Conservation (phyloP, 2,113 vertebrate genomes). For the Corythoichthys haematopterus region DNA sequence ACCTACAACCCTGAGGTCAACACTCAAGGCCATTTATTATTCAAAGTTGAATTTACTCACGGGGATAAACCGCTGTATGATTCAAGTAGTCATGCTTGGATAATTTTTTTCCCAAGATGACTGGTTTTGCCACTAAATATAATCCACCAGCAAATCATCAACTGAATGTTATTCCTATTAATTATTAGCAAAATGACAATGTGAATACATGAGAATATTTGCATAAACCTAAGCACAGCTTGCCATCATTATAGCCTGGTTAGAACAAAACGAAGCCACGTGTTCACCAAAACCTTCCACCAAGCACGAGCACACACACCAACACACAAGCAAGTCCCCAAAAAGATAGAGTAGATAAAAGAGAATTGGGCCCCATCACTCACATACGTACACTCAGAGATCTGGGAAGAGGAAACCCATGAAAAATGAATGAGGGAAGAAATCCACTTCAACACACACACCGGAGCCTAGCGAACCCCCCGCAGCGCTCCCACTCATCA, state of each 20-base stretch:
- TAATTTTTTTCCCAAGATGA: slow-evolving; percentile 22
- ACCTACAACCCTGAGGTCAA: slow-evolving; percentile 30
- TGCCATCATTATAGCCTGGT: slow-evolving; percentile 31
- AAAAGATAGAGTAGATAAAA: slow-evolving; percentile 70
- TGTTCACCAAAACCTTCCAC: slow-evolving; percentile 8
- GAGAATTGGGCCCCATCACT: slow-evolving; percentile 56
- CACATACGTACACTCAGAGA: slow-evolving; percentile 62
- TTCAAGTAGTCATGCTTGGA: slow-evolving; percentile 3
- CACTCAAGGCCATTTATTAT: slow-evolving; percentile 42
- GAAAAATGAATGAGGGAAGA: slow-evolving; percentile 77
- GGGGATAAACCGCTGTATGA: slow-evolving; percentile 21
- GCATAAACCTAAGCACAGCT: slow-evolving; percentile 3
- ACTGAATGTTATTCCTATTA: not conserved
- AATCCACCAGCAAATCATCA: not conserved
- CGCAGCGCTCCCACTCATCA: slow-evolving; percentile 60
- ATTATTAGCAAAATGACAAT: slow-evolving; percentile 15
- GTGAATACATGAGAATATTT: slow-evolving; percentile 20
- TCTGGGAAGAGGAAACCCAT: slow-evolving; percentile 67
- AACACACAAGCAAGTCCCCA: slow-evolving; percentile 30
- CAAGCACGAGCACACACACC: slow-evolving; percentile 8
- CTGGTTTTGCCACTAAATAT: not conserved
- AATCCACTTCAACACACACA: slow-evolving; percentile 53
- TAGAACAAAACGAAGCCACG: slow-evolving; percentile 43
- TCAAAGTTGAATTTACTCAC: slow-evolving; percentile 45
- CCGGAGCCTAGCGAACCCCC: slow-evolving; percentile 57